Base-by-base conservation (phyloP, 2,797 vertebrate species). In the Dermochelys coriacea region DNA sequence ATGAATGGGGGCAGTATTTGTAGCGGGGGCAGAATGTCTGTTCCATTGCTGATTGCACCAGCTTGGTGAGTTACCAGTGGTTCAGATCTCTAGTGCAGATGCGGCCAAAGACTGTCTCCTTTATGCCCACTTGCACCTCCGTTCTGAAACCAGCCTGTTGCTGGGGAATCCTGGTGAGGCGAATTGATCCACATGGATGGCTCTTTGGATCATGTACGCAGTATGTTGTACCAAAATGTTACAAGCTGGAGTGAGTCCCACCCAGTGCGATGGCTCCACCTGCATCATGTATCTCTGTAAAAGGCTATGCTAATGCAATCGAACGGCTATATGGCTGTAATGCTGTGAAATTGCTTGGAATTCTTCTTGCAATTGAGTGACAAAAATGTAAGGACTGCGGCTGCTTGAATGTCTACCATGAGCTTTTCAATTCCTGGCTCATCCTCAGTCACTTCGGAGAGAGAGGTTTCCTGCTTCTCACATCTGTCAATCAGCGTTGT, bases 381-480 rank as follows among this genome's bases (percentile, higher is more conserved):
- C 85, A 95, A 89, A 85, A 71, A 47, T 3, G 41, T 78, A 90
- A 49, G 14, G 4, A 34, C 84, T 85, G 80, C 85, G 85, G 87
- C 91, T 86, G 91, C 86, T 94, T 51, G 61, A 47, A 0, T n/a
- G 2, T 54, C 90, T 94, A 90, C 95, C 74, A 31, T 49, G 92
- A 89, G 93, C 88, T 93, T 86, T 89, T 45, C 64, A 50, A 1
- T 92, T 92, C 92, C 91, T 91, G 94, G 80, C 95, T 93, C 54
- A 0, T 81, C 90, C 82, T 80, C 1, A 1, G 84, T 74, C 86
- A 12, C 74, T 95, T 87, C n/a, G 85, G 92, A 97, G 89, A 34
- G 45, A 51, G 80, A 51, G 89, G 50, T 19, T 83, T 77, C 10
- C 0, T 15, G 3, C 10, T 0, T 79, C 90, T 93, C 77, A n/a